Conservation (phyloP, 1,140 invertebrate species). For the Papilio helenus region DNA sequence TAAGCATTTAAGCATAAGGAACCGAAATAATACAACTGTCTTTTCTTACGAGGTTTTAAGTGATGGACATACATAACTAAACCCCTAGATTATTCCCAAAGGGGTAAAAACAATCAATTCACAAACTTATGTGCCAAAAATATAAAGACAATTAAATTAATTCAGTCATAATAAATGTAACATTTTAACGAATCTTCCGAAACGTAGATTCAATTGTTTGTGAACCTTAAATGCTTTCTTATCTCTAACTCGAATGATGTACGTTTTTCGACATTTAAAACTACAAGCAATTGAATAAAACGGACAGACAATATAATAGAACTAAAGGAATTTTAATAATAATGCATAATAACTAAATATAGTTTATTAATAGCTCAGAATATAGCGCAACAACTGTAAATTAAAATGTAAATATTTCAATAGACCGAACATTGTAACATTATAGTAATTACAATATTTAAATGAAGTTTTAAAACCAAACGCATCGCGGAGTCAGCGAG, state of each 20-base stretch:
- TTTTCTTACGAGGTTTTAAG: background rate
- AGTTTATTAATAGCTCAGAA: constrained; percentile 44
- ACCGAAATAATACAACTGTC: background rate
- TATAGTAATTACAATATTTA: background rate
- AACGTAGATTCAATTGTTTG: background rate
- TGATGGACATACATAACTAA: background rate
- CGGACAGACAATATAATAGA: constrained; percentile 57
- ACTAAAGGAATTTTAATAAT: constrained; percentile 50
- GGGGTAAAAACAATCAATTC: background rate
- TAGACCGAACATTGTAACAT: background rate
- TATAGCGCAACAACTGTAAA: constrained; percentile 54
- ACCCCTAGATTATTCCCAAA: background rate
- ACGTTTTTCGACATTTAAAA: background rate
- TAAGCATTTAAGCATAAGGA: constrained; percentile 38
- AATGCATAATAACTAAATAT: constrained; percentile 51
- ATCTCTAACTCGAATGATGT: background rate
- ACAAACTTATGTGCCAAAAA: background rate
- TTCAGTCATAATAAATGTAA: background rate
- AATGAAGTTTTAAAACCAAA: background rate
- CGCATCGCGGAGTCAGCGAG: background rate
- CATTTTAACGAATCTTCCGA: background rate
- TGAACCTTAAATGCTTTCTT: background rate
- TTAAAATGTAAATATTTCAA: constrained; percentile 32
- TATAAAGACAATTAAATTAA: background rate
- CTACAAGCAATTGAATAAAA: background rate